Percentiles rank a stretch among this genome's conserved stretches.
These are phyloP conservation scores for Coenobita brevimanus DNA, from an alignment of 1,140 invertebrate species.

Conservation along the genomic window DNA sequence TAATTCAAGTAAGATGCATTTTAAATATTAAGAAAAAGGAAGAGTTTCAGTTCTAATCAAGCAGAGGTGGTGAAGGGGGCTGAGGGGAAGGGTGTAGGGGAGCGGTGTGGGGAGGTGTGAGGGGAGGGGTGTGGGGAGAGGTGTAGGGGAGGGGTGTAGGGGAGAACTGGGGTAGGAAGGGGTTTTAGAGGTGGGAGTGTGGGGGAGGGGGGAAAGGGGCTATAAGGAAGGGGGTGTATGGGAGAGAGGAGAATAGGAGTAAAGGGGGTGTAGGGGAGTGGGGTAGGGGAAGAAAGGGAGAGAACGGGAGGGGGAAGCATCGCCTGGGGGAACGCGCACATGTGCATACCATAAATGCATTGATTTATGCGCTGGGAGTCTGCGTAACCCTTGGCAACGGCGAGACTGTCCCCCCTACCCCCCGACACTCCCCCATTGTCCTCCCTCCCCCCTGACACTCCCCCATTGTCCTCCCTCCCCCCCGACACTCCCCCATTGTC, in stretches of 20 bases:
- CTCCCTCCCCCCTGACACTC: background rate
- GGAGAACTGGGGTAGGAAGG: too few relatives aligned
- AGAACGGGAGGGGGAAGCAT: background rate
- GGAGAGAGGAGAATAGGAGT: background rate
- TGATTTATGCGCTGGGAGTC: slow-evolving; percentile 49
- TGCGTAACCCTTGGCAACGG: slow-evolving; percentile 24
- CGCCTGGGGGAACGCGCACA: slow-evolving; percentile 23
- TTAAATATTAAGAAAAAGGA: too few relatives aligned
- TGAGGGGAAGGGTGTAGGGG: too few relatives aligned
- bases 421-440: background rate
- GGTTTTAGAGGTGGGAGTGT: too few relatives aligned
- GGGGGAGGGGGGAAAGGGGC: too few relatives aligned
- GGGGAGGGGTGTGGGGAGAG: background rate
- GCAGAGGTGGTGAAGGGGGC: too few relatives aligned
- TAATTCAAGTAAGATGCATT: too few relatives aligned
- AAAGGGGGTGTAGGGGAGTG: background rate
- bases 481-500: background rate
- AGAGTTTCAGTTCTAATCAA: too few relatives aligned
- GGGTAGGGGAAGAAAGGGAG: background rate
- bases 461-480: background rate
- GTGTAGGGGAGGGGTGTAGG: background rate
- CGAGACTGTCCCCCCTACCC: background rate
- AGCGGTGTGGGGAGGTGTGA: background rate
- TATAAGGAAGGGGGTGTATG: too few relatives aligned
- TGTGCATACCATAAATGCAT: slow-evolving; percentile 55